Evolutionary conservation across 1,140 invertebrate species (phyloP).

Genomic region (Steinernema feltiae): DNA sequence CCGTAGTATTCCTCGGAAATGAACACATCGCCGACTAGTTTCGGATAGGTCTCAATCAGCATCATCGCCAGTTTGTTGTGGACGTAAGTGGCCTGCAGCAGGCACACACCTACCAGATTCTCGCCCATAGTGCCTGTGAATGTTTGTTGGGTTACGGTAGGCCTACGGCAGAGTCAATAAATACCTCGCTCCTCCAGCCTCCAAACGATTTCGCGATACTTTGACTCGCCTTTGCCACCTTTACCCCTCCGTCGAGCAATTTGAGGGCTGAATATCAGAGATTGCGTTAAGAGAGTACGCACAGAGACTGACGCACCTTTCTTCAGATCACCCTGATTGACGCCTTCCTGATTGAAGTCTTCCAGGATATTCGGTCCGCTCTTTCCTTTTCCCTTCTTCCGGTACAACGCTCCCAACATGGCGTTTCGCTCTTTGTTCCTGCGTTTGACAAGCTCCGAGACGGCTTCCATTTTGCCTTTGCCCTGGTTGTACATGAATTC

Average conservation of each 20-base stretch:
- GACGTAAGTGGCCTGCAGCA: slow-evolving; percentile 80
- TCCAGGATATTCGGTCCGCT: slow-evolving; percentile 37
- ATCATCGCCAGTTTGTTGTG: slow-evolving; percentile 87
- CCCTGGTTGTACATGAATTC: slow-evolving; percentile 32
- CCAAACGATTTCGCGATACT: slow-evolving; percentile 31
- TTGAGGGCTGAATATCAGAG: slow-evolving; percentile 32
- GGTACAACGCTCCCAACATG: slow-evolving; percentile 27
- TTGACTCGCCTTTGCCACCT: slow-evolving; percentile 29
- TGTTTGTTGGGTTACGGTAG: slow-evolving; percentile 7
- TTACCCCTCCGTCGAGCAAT: slow-evolving; percentile 34
- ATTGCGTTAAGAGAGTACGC: neutral
- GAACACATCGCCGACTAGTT: slow-evolving; percentile 90
- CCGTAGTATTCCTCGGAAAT: slow-evolving; percentile 93
- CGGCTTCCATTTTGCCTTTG: slow-evolving; percentile 31
- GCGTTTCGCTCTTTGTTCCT: slow-evolving; percentile 35
- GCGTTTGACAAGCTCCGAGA: slow-evolving; percentile 30
- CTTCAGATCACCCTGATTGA: slow-evolving; percentile 32
- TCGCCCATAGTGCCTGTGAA: slow-evolving; percentile 79
- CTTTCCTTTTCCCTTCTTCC: slow-evolving; percentile 40
- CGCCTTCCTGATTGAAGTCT: slow-evolving; percentile 33
- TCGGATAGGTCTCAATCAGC: slow-evolving; percentile 79
- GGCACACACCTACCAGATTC: slow-evolving; percentile 83
- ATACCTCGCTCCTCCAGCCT: slow-evolving; percentile 30
- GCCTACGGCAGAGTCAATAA: neutral
- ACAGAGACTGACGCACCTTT: slow-evolving; percentile 17